Percentiles rank a stretch among this genome's conserved stretches.
Conservation (phyloP, 2,113 vertebrate genomes). For the Gracilinanus agilis region DNA sequence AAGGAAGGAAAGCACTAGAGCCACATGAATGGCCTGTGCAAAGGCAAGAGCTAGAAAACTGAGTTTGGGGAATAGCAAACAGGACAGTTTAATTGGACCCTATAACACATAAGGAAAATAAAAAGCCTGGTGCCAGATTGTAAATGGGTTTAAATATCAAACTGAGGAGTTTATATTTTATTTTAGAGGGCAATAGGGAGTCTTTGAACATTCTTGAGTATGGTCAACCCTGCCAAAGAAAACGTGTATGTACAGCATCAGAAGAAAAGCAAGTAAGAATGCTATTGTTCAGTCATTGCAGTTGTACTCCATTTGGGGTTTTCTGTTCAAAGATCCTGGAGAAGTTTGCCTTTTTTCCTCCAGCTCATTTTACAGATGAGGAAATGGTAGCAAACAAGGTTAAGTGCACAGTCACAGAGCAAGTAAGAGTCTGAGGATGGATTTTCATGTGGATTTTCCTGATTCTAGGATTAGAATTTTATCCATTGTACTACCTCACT, state of each 20-base stretch:
- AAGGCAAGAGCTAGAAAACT: neutral
- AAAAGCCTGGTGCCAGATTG: neutral
- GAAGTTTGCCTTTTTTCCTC: neutral
- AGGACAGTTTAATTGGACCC: neutral
- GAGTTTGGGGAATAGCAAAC: neutral
- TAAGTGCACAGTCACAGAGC: neutral
- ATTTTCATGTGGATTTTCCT: neutral
- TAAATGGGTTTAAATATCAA: neutral
- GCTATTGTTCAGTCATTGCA: neutral
- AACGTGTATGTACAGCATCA: neutral
- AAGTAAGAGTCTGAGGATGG: neutral
- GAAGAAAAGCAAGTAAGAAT: neutral
- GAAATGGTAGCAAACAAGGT: neutral
- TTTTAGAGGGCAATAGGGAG: neutral
- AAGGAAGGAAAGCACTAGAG: neutral
- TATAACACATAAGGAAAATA: neutral
- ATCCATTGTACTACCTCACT: neutral
- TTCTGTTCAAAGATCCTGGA: neutral
- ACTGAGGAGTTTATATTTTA: neutral
- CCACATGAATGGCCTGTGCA: neutral
- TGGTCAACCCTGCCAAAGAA: neutral
- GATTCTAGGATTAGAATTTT: neutral
- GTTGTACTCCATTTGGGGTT: neutral
- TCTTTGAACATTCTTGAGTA: neutral
- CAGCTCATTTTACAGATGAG: neutral